A percentile compares a stretch with the other conserved stretches of the same genome.
phyloP scores from a whole-genome alignment of 2,797 vertebrate species.

The Aphelocoma californica region DNA sequence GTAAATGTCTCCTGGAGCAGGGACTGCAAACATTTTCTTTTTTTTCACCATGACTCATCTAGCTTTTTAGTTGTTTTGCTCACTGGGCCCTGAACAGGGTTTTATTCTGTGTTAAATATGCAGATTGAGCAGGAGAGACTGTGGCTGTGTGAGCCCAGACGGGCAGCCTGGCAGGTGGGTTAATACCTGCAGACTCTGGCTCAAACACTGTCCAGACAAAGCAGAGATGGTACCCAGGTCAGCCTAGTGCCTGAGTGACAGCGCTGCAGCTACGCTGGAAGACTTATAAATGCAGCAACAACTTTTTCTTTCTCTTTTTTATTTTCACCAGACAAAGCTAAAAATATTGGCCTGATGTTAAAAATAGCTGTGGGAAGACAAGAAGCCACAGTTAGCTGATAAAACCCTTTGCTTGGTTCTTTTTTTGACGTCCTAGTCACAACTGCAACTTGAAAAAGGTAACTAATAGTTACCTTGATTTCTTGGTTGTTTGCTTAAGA shows the following conservation, averaged over 20 bases:
- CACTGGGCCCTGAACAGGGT: background rate
- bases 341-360: background rate
- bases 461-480: background rate
- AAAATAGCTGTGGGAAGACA: background rate
- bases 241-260: background rate
- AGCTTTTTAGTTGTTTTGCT: background rate
- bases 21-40: background rate
- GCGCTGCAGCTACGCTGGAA: background rate
- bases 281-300: background rate
- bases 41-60: background rate
- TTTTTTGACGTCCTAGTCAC: background rate
- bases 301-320: background rate
- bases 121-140: background rate
- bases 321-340: background rate
- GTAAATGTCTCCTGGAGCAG: background rate
- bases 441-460: background rate
- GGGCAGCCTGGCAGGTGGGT: background rate
- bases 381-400: background rate
- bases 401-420: rapidly evolving
- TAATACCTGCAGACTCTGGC: background rate
- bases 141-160: background rate
- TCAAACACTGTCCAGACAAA: background rate
- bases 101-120: background rate
- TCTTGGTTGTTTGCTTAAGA: background rate
- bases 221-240: background rate